Conservation (phyloP, 2,888 invertebrate species). For the Eristalinus sepulchralis region DNA sequence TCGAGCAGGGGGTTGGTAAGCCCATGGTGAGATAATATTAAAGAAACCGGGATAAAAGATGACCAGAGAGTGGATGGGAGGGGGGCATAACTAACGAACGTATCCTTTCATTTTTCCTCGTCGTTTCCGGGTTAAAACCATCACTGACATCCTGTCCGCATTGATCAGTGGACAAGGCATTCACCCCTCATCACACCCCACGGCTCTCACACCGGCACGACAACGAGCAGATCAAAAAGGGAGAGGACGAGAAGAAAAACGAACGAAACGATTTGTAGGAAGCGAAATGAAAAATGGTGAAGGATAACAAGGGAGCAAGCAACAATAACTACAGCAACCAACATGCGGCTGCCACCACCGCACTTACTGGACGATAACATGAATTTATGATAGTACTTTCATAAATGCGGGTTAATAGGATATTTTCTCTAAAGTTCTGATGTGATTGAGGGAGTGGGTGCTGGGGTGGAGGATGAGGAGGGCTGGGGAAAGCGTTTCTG, state of each 20-base stretch:
- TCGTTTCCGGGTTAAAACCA: conserved; percentile 63
- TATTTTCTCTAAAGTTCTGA: conserved; percentile 58
- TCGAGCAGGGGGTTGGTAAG: background rate
- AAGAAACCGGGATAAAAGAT: background rate
- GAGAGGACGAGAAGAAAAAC: background rate
- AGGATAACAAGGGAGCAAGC: conserved; percentile 51
- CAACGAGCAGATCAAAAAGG: background rate
- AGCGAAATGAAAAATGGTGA: conserved; percentile 67
- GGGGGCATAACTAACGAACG: conserved; percentile 55
- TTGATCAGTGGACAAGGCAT: conserved; percentile 41
- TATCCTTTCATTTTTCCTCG: conserved; percentile 61
- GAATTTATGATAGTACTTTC: conserved; percentile 67
- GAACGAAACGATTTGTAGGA: conserved; percentile 37
- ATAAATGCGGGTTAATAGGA: conserved; percentile 71
- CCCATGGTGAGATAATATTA: conserved; percentile 34
- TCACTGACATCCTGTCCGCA: conserved; percentile 56
- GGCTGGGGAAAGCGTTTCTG: background rate
- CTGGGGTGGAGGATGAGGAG: too few species aligned
- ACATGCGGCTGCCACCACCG: conserved; percentile 66
- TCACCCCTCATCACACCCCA: background rate
- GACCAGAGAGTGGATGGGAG: conserved; percentile 20
- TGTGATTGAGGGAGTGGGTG: conserved; percentile 3
- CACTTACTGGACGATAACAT: conserved; percentile 67
- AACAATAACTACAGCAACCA: conserved; percentile 64
- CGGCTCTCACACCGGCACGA: background rate